Evolutionary conservation across 2,888 invertebrate genomes (phyloP), one percentile per base, ranked within the genome.

Genomic region (Coremacera marginata): DNA sequence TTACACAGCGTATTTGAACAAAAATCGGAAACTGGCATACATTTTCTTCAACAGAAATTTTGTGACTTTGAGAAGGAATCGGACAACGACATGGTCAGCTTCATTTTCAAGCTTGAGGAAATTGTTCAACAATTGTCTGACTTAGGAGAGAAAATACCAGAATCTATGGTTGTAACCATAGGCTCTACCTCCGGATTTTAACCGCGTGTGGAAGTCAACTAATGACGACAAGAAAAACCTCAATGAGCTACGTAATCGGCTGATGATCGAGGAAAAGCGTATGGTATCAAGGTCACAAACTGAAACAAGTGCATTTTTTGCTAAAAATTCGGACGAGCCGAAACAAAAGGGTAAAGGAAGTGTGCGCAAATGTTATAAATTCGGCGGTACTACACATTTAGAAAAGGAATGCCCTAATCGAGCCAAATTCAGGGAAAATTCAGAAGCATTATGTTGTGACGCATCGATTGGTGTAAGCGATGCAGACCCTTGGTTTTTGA

Each of bases 151-250:
- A 75, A 72, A 34, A 67, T 79, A 74, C 75, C 78, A 11, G 75
- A 31, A 31, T 31, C 31, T 31, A 31, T 31, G 31, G 31, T 31
- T 31, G 31, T 31, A 31, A 31, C 3, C 3, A 31, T 4, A 79
- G 70, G 78, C 81, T 34, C 68, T 83, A 57, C 83, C 82, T 34
- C 74, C 79, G 8, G 70, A 82, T 57, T 82, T 76, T 44, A 86
- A 83, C 68, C 85, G 86, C 0, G 87, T 81, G 27, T 83, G 82
- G 82, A 82, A 84, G 68, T 83, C 82, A 27, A 81, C 80, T 8
- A 68, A n/a, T 4, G 31, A 62, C 9, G 27, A 49, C 16, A 31
- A 49, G n/a, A 62, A 51, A 52, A 4, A 16, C 71, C 31, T 31
- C 31, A 31, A 31, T 31, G 31, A 31, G 31, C 5, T 31, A 31